Evolutionary conservation across 1,140 invertebrate species (phyloP), one percentile per base, ranked within the genome.

Genomic region (Portunus trituberculatus): DNA sequence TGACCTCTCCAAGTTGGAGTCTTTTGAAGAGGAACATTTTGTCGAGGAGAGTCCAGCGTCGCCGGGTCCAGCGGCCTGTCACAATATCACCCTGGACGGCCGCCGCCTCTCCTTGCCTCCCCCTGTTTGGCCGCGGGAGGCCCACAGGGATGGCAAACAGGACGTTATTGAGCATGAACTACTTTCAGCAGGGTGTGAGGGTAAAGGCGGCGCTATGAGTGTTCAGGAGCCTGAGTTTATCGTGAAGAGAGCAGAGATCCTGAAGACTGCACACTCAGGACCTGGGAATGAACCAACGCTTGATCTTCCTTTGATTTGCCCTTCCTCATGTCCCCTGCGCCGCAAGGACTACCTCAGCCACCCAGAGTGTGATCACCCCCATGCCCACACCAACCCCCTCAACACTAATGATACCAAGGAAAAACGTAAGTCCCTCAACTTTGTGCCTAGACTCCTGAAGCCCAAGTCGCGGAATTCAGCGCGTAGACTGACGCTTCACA

Each of bases 401-500:
- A 32, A 86, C 8, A 39, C 82, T 12, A 90, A n/a, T 92, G 93
- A 96, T 52, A 83, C 10, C 29, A 94, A 86, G 39, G 95, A 94
- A n/a, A 96, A 76, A 46, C 76, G 93, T 29, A 96, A 96, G 48
- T 91, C 93, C 20, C 12, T 92, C 7, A 86, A 94, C 86, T 94
- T 92, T 87, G 89, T 92, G 25, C 93, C 93, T 25, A 96, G 59
- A 92, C 90, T 87, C 31, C n/a, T 94, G 39, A 96, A 94, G 48
- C 82, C 90, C 8, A 94, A 76, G 39, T 59, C 95, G 7, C 52
- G 82, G 28, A 7, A 31, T 25, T 83, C 87, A 39, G 39, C 84
- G 20, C 90, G 96, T 31, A 93, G 96, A 92, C 76, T 95, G 16
- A 96, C 96, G 32, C 86, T 96, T 16, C 95, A 96, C 86, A 96